phyloP scores from a whole-genome alignment of 2,888 invertebrate species.

The Amiota minor region DNA sequence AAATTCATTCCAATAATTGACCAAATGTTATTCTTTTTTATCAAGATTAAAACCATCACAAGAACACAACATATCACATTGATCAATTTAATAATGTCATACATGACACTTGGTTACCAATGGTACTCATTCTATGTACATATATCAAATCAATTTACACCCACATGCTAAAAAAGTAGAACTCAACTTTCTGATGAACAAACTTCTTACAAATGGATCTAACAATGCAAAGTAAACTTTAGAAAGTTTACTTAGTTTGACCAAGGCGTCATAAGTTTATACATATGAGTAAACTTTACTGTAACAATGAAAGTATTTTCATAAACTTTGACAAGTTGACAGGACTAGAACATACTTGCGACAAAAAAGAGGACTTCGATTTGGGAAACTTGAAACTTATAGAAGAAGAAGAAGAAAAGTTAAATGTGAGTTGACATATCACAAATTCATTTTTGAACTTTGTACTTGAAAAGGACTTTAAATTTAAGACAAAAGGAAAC shows the following conservation, averaged over 20 bases:
- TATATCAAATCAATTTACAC: not conserved
- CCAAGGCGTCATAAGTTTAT: not conserved
- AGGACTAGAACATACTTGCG: conserved; percentile 27
- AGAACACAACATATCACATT: conserved; percentile 38
- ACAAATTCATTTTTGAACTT: not conserved
- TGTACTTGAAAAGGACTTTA: not conserved
- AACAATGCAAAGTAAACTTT: conserved; percentile 12
- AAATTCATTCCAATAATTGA: not conserved
- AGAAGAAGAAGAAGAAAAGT: not conserved
- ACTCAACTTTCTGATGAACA: conserved; percentile 42
- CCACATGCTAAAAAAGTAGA: conserved; percentile 44
- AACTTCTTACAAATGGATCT: conserved; percentile 1
- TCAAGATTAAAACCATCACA: conserved; percentile 36
- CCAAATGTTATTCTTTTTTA: conserved; percentile 48
- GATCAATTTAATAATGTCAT: conserved; percentile 56
- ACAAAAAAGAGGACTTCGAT: not conserved
- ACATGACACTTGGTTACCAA: conserved; percentile 58
- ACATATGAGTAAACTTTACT: conserved; percentile 10
- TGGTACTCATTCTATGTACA: conserved; percentile 32
- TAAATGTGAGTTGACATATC: not conserved
- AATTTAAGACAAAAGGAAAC: not conserved
- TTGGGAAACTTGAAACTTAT: not conserved
- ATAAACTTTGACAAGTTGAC: conserved; percentile 58
- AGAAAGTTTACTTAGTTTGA: conserved; percentile 12
- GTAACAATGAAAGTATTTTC: conserved; percentile 32